Evolutionary conservation across 2,797 vertebrate genomes (phyloP).

Genomic region (Lemur catta): DNA sequence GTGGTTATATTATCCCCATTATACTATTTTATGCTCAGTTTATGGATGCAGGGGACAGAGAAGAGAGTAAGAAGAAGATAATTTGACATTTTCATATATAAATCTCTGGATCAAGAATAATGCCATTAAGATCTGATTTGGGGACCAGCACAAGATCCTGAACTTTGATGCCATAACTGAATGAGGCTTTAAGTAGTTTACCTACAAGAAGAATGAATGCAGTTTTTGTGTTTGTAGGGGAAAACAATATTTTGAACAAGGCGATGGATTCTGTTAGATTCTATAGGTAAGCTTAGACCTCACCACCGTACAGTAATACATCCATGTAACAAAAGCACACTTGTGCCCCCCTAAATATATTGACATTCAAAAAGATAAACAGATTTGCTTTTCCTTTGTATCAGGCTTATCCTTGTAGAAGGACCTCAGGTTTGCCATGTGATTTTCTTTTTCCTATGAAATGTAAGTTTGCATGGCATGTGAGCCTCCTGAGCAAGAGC

Average conservation of each 20-base stretch:
- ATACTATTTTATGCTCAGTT: not conserved
- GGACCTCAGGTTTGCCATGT: not conserved
- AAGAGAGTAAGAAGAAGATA: not conserved
- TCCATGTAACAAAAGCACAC: not conserved
- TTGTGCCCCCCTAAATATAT: not conserved
- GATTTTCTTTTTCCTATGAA: not conserved
- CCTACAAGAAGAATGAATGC: not conserved
- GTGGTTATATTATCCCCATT: not conserved
- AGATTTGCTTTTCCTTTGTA: not conserved
- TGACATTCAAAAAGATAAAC: not conserved
- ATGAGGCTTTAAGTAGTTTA: not conserved
- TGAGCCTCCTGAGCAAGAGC: not conserved
- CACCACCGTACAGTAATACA: not conserved
- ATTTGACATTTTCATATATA: not conserved
- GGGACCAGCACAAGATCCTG: not conserved
- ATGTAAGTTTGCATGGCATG: not conserved
- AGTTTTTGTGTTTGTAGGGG: not conserved
- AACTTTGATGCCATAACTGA: not conserved
- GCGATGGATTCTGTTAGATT: not conserved
- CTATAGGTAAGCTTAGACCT: not conserved
- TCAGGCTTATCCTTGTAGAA: not conserved
- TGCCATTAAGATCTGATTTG: not conserved
- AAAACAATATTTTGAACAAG: not conserved
- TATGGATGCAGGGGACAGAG: not conserved
- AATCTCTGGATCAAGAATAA: not conserved